Evolutionary conservation across 2,888 invertebrate genomes (phyloP), one percentile per base, ranked within the genome.

Genomic region (Apodemia zela): DNA sequence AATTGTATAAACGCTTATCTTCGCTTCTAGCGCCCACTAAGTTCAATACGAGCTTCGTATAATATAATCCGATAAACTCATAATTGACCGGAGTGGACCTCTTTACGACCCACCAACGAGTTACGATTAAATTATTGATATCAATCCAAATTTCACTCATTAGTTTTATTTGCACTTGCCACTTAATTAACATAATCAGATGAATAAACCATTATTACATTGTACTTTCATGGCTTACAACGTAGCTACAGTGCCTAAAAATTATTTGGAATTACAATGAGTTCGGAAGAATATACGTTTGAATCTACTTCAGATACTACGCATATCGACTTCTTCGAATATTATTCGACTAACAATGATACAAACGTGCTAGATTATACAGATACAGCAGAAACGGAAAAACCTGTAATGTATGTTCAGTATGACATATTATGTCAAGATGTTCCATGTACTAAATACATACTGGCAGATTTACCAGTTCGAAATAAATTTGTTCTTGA

Each of bases 11-110:
- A 42, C 18, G 49, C 18, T 49, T 49, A 49, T 49, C 49, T 18
- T n/a, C n/a, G n/a, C n/a, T n/a, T n/a, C n/a, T 49, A 49, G 18
- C 18, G 2, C 49, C 18, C 17, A 18, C 17, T 18, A 18, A 18
- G 10, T 47, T 49, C 49, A 49, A 42, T 29, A 57, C 25, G 13
- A 29, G 62, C 62, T 54, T 57, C 57, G 38, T 54, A 54, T 68
- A 67, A 66, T 64, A 62, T 67, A 62, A 65, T 57, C 61, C 63
- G 69, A 69, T 69, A 68, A 68, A 61, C 57, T 69, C 62, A 61
- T 67, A 67, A 69, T 67, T 67, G 68, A 63, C 60, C 38, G 49
- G n/a, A n/a, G 3, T 8, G 49, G 18, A 18, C 8, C 49, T 11
- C 11, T 10, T 49, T 18, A 49, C 49, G 49, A 49, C 49, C 49